Conservation (phyloP, 2,888 invertebrate genomes). For the Drosophila meridionalis region DNA sequence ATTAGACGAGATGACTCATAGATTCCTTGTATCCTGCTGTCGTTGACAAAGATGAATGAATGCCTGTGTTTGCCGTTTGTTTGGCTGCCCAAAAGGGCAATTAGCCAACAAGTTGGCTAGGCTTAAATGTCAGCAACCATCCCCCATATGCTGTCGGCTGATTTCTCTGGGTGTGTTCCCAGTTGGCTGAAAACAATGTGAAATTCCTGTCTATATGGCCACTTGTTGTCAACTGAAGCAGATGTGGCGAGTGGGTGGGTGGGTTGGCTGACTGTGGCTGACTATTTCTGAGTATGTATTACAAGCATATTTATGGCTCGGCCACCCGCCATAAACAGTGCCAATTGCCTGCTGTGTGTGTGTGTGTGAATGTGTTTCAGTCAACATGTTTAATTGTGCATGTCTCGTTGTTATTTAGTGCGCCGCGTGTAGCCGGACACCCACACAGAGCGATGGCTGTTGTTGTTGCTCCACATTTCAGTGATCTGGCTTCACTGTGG, state of each 20-base stretch:
- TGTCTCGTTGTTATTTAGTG: constrained; percentile 66
- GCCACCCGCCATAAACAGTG: constrained; percentile 26
- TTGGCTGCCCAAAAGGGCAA: constrained; percentile 53
- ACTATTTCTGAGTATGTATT: constrained; percentile 16
- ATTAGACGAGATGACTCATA: constrained; percentile 56
- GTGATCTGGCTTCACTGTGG: constrained; percentile 3
- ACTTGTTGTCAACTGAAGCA: constrained; percentile 55
- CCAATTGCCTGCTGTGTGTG: constrained; percentile 61
- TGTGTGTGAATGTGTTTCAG: constrained; percentile 59
- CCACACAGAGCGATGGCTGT: constrained; percentile 10
- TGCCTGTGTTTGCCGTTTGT: constrained; percentile 34
- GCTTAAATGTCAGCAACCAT: constrained; percentile 45
- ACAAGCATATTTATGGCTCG: constrained; percentile 39
- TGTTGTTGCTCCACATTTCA: constrained; percentile 14
- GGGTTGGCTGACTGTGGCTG: not conserved
- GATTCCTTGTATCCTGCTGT: constrained; percentile 18
- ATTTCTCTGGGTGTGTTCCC: constrained; percentile 33
- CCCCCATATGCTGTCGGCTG: constrained; percentile 7
- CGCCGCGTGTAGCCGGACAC: constrained; percentile 34
- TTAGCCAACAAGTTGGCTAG: constrained; percentile 54
- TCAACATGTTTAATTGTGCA: constrained; percentile 73
- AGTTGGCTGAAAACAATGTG: constrained; percentile 29
- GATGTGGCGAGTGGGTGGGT: constrained; percentile 1
- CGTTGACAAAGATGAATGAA: constrained; percentile 74
- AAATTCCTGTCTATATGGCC: constrained; percentile 61